Evolutionary conservation across 2,797 vertebrate genomes (phyloP).

Genomic region (Thamnophis elegans): DNA sequence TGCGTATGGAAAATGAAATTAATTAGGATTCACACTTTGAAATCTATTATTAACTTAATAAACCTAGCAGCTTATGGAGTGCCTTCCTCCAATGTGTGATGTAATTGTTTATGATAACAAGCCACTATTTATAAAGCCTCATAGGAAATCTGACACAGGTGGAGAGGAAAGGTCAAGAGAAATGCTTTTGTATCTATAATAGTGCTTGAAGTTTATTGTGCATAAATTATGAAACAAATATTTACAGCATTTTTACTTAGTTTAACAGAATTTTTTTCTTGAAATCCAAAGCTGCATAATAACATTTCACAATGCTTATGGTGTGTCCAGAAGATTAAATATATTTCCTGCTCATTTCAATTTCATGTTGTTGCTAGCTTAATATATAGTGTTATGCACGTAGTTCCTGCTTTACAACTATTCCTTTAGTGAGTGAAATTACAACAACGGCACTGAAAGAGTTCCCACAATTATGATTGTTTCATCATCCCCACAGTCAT

Average conservation of each 20-base stretch:
- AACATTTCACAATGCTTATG: neutral
- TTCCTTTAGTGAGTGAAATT: neutral
- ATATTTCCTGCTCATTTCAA: neutral
- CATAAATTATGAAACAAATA: neutral
- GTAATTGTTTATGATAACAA: slow-evolving; percentile 62
- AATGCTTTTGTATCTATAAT: neutral
- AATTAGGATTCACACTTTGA: slow-evolving; percentile 75
- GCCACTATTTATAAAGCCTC: slow-evolving; percentile 47
- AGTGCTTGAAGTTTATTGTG: slow-evolving; percentile 16
- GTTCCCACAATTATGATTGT: neutral
- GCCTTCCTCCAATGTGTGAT: slow-evolving; percentile 60
- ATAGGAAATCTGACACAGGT: slow-evolving; percentile 43
- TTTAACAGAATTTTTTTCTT: slow-evolving; percentile 28
- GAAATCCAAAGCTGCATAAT: slow-evolving; percentile 5
- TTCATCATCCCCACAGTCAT: neutral
- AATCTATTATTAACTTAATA: slow-evolving; percentile 77
- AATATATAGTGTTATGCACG: neutral
- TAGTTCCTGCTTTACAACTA: neutral
- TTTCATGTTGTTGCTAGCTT: neutral
- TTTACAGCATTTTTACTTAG: slow-evolving; percentile 30
- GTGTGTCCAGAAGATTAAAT: neutral
- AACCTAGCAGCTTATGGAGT: slow-evolving; percentile 72
- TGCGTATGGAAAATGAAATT: slow-evolving; percentile 71
- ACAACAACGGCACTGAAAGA: neutral
- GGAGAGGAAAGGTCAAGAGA: slow-evolving; percentile 52